Percentiles rank a stretch among this genome's conserved stretches.
Conservation (phyloP, 2,888 invertebrate genomes). For the Monochamus alternatus region DNA sequence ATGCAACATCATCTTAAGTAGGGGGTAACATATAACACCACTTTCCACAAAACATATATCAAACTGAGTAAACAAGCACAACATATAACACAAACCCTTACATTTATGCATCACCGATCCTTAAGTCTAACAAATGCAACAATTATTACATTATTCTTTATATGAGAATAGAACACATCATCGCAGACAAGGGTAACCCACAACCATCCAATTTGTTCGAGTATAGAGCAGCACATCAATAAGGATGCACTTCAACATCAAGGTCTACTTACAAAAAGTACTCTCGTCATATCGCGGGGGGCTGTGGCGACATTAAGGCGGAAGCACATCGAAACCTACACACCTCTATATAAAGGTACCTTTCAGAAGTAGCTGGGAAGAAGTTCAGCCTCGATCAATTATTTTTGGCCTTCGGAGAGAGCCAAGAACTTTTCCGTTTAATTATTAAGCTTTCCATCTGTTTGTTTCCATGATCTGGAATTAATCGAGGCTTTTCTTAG, state of each 20-base stretch:
- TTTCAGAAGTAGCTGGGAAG: conserved; percentile 20
- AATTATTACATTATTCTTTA: neutral
- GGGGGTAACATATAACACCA: no score
- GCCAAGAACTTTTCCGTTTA: conserved; percentile 1
- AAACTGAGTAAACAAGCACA: no score
- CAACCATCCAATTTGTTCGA: neutral
- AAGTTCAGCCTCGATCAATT: conserved; percentile 8
- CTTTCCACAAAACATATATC: no score
- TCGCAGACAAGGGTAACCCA: no score
- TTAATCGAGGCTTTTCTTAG: conserved; percentile 4
- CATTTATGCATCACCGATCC: neutral
- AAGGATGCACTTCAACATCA: conserved; percentile 29
- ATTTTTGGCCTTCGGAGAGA: conserved; percentile 7
- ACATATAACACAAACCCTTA: neutral
- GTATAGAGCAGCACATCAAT: neutral
- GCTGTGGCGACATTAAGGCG: conserved; percentile 34
- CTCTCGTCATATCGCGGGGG: conserved; percentile 23
- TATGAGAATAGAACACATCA: no score
- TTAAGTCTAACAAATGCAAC: neutral
- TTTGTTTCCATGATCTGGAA: conserved; percentile 14
- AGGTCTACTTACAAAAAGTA: conserved; percentile 34
- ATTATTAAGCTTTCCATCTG: conserved; percentile 22
- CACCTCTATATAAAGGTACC: conserved; percentile 26
- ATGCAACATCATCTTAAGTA: no score
- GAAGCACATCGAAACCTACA: conserved; percentile 24